Conservation (phyloP, 2,797 vertebrate genomes). For the Parauchenoglanis ngamensis region DNA sequence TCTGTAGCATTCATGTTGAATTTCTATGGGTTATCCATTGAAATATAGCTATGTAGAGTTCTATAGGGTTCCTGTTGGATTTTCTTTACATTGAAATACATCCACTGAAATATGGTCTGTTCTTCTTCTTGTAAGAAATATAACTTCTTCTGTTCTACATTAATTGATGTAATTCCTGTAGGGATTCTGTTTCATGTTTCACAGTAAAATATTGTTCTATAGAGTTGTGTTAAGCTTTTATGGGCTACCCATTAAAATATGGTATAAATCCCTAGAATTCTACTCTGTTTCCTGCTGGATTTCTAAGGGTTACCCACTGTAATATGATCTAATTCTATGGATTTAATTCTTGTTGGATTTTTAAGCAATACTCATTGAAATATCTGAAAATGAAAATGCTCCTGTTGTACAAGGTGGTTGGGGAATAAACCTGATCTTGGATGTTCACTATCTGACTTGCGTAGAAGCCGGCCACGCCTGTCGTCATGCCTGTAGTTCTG, state of each 20-base stretch:
- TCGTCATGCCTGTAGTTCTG: constrained; percentile 71
- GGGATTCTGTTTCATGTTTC: too few relatives aligned
- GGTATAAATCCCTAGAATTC: neutral
- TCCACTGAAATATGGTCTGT: neutral
- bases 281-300: neutral
- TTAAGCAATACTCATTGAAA: neutral
- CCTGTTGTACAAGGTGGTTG: neutral
- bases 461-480: constrained; percentile 76
- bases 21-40: neutral
- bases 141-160: too few relatives aligned
- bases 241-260: neutral
- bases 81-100: neutral
- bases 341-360: neutral
- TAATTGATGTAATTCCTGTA: too few relatives aligned
- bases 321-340: neutral
- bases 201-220: neutral
- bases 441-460: neutral
- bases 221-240: neutral
- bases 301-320: too few relatives aligned
- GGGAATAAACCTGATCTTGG: neutral
- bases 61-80: neutral
- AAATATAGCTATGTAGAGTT: neutral
- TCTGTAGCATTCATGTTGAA: neutral
- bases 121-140: too few relatives aligned
- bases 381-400: neutral